A percentile compares a stretch with the other conserved stretches of the same genome.
phyloP scores from a whole-genome alignment of 2,797 vertebrate species.

The Hirundo rustica region DNA sequence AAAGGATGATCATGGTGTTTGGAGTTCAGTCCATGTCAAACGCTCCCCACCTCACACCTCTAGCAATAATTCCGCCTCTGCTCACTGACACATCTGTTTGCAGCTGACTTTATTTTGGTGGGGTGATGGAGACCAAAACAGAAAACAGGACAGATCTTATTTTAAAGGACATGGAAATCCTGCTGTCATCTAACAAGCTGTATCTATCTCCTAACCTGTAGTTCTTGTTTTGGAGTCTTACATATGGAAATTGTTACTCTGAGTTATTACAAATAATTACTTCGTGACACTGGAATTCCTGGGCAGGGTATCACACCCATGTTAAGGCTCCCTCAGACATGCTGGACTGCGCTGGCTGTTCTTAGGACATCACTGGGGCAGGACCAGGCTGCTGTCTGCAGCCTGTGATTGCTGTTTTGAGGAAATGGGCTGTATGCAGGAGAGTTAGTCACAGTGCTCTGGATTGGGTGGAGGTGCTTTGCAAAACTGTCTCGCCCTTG shows the following conservation, averaged over 20 bases:
- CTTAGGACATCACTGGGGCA: neutral
- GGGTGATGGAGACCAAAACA: neutral
- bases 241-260: conserved; percentile 63
- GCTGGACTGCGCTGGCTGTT: neutral
- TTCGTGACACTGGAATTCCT: conserved; percentile 49
- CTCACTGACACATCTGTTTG: neutral
- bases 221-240: conserved; percentile 25
- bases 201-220: conserved; percentile 26
- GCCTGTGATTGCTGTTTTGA: neutral
- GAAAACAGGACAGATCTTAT: neutral
- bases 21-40: neutral
- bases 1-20: neutral
- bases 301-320: conserved; percentile 1
- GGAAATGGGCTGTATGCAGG: neutral
- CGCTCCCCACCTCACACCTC: neutral
- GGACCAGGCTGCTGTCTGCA: neutral
- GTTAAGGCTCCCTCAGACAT: neutral
- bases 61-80: neutral
- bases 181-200: conserved; percentile 13
- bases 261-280: conserved; percentile 53
- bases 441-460: conserved; percentile 21
- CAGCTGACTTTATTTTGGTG: neutral
- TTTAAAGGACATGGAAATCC: conserved; percentile 25
- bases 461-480: neutral
- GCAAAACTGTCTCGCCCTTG: neutral